These are phyloP conservation scores for Anoplolepis gracilipes DNA, from an alignment of 1,140 invertebrate genomes.

Conservation along the genomic window DNA sequence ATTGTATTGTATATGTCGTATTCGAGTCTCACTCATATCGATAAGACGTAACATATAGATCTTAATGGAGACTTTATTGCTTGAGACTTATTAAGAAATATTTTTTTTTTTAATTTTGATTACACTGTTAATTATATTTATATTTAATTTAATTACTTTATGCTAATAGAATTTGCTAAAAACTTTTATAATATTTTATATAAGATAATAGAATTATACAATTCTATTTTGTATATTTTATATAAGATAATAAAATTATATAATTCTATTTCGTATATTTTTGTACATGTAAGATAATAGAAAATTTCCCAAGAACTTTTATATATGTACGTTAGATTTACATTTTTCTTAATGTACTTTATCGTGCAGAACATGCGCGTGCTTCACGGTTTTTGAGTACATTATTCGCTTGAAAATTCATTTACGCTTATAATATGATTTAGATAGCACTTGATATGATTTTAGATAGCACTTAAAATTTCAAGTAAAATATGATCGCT, in stretches of 20 bases:
- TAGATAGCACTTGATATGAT: background rate
- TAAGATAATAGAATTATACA: no score
- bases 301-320: background rate
- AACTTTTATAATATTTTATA: background rate
- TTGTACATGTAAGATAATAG: no score
- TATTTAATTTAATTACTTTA: no score
- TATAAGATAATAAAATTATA: no score
- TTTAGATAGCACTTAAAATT: background rate
- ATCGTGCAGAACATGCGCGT: slow-evolving; percentile 23
- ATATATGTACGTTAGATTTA: background rate
- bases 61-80: no score
- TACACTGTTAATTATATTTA: no score
- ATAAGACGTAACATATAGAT: background rate
- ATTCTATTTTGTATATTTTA: no score
- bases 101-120: no score
- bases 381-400: slow-evolving; percentile 33
- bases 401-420: slow-evolving; percentile 10
- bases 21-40: background rate
- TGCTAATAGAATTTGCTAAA: background rate
- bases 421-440: background rate
- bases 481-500: background rate
- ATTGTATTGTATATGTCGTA: background rate
- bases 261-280: no score
- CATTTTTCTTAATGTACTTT: background rate
- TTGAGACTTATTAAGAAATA: no score